Evolutionary conservation across 2,113 vertebrate genomes (phyloP), one percentile per base, ranked within the genome.

Genomic region (Gopherus flavomarginatus): DNA sequence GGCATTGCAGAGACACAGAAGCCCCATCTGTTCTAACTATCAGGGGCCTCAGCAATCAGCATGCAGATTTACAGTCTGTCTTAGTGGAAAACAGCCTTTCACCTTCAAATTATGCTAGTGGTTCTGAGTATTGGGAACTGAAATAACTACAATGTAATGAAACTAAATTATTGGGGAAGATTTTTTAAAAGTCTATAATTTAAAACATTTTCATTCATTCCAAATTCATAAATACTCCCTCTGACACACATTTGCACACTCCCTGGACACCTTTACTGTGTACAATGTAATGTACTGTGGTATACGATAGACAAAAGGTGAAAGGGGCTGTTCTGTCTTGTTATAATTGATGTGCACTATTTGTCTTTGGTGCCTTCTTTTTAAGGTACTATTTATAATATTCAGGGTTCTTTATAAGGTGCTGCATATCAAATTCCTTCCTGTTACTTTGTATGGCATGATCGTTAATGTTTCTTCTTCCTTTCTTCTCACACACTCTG

Each of bases 141-240:
- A 89, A 89, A 72, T 50, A 75, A 54, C 78, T 21, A 10, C 82
- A 75, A 4, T 89, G 17, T 1, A 17, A 22, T 80, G 79, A 49
- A 90, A 83, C 56, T 83, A 54, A 90, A 3, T 83, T 62, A 86
- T 1, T 4, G 83, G 62, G 85, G 90, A 77, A 62, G 50, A 90
- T 87, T 94, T 69, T 92, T 19, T 83, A 94, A 81, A 4, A 83
- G 83, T 27, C 86, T 90, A 42, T 50, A 81, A 94, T 90, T 93
- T 31, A 53, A 50, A 72, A 24, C 21, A 3, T 54, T 94, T 69
- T 69, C 35, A n/a, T 38, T 69, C 35, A 21, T 22, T 92, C 65
- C 80, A 77, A 3, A 7, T 86, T 87, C 50, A 82, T 86, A 3
- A 69, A 19, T 77, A 84, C 85, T 94, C 42, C 35, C n/a, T 89